phyloP scores from a whole-genome alignment of 2,113 vertebrate genomes.

The Noturus placidus region DNA sequence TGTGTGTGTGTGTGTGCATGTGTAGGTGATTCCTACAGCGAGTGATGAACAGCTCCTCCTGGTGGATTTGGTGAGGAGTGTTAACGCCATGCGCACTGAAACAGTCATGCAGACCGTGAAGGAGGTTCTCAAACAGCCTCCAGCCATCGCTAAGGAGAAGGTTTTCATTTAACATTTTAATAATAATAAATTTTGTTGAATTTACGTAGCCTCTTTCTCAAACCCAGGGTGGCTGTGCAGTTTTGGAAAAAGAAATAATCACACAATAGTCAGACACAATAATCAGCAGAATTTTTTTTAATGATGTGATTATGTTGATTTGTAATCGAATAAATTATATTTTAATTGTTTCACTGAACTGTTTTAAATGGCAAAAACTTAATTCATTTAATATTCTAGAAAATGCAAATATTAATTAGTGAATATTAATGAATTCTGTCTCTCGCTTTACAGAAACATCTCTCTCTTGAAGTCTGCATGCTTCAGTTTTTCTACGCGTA shows the following conservation, averaged over 20 bases:
- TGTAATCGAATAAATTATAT: not conserved
- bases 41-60: slow-evolving; percentile 93
- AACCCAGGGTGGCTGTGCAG: not conserved
- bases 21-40: slow-evolving; percentile 90
- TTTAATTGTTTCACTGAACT: not conserved
- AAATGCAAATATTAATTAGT: not conserved
- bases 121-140: slow-evolving; percentile 96
- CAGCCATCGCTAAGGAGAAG: slow-evolving; percentile 95
- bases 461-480: slow-evolving; percentile 98
- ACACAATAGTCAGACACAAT: not conserved
- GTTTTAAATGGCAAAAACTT: not conserved
- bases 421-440: not conserved
- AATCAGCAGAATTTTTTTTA: not conserved
- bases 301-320: not conserved
- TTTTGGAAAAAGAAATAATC: not conserved
- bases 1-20: not conserved
- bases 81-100: slow-evolving; percentile 96
- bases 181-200: not conserved
- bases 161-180: slow-evolving; percentile 58
- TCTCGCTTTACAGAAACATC: slow-evolving; percentile 85
- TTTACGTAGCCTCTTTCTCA: too few species aligned
- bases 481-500: slow-evolving; percentile 99
- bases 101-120: slow-evolving; percentile 98
- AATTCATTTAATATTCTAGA: not conserved
- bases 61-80: slow-evolving; percentile 93